Conservation (phyloP, 2,888 invertebrate species). For the Molanna angustata region DNA sequence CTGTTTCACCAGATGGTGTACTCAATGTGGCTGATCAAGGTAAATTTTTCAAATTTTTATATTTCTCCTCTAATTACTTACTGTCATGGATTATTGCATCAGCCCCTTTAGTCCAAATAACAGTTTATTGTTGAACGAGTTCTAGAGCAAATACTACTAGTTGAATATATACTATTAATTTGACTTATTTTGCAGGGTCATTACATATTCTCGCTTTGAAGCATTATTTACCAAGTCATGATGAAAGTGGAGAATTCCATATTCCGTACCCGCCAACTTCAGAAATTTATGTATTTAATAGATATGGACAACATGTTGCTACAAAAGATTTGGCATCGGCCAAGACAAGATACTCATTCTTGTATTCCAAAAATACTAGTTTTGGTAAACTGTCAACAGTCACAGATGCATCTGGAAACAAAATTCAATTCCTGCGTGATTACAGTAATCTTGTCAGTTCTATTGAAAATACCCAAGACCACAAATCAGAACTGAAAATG, state of each 20-base stretch:
- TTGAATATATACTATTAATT: neutral
- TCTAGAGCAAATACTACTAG: neutral
- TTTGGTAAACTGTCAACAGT: slow-evolving; percentile 93
- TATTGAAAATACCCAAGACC: slow-evolving; percentile 91
- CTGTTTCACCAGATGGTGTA: slow-evolving; percentile 94
- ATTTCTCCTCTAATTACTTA: too few relatives aligned
- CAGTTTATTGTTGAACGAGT: neutral
- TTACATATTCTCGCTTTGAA: slow-evolving; percentile 81
- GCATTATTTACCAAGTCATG: slow-evolving; percentile 83
- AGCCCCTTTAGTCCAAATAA: too few relatives aligned
- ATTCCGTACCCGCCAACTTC: slow-evolving; percentile 92
- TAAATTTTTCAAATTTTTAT: too few relatives aligned
- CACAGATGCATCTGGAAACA: slow-evolving; percentile 90
- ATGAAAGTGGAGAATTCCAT: slow-evolving; percentile 87
- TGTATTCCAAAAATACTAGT: slow-evolving; percentile 95
- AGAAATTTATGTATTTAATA: slow-evolving; percentile 91
- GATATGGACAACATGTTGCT: slow-evolving; percentile 93
- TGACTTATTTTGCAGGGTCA: slow-evolving; percentile 55
- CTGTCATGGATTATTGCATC: too few relatives aligned
- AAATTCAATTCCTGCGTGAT: slow-evolving; percentile 87
- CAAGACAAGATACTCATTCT: slow-evolving; percentile 90
- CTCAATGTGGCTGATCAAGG: slow-evolving; percentile 95
- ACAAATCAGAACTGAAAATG: slow-evolving; percentile 88
- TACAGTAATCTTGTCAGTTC: slow-evolving; percentile 91
- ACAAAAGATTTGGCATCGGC: slow-evolving; percentile 95